Conservation (phyloP, 2,113 vertebrate genomes). For the Apaloderma vittatum region DNA sequence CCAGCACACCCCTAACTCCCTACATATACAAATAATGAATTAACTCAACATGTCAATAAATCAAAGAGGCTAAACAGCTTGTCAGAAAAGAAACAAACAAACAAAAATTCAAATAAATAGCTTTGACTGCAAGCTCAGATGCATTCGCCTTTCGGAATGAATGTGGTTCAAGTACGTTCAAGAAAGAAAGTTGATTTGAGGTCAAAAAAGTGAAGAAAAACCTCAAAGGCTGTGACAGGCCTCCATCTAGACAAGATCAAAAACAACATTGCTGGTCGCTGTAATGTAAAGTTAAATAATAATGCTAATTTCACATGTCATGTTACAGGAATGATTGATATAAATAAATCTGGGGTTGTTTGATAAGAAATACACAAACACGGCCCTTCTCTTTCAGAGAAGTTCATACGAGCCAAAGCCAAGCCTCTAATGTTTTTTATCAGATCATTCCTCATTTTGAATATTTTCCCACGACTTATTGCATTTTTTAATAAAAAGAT, state of each 20-base stretch:
- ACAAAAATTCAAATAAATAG: background rate
- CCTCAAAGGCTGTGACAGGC: background rate
- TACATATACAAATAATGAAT: background rate
- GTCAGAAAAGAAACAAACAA: background rate
- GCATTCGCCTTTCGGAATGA: background rate
- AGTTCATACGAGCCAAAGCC: background rate
- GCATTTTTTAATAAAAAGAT: constrained; percentile 63
- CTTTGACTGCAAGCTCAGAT: background rate
- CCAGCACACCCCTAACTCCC: background rate
- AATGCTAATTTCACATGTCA: constrained; percentile 46
- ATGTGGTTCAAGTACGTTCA: background rate
- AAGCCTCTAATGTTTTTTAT: constrained; percentile 32
- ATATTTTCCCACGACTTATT: constrained; percentile 47
- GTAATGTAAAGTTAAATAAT: constrained; percentile 1
- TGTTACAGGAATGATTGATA: constrained; percentile 60
- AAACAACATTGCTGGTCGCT: background rate
- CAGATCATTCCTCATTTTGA: constrained; percentile 50
- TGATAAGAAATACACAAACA: constrained; percentile 27
- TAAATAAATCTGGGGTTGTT: constrained; percentile 59
- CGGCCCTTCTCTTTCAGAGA: background rate
- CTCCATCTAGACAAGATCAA: background rate
- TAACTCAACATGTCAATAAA: background rate
- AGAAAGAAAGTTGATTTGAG: constrained; percentile 8
- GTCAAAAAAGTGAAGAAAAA: background rate
- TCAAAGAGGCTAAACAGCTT: background rate